phyloP scores from a whole-genome alignment of 2,797 vertebrate species.

The Pterois miles region DNA sequence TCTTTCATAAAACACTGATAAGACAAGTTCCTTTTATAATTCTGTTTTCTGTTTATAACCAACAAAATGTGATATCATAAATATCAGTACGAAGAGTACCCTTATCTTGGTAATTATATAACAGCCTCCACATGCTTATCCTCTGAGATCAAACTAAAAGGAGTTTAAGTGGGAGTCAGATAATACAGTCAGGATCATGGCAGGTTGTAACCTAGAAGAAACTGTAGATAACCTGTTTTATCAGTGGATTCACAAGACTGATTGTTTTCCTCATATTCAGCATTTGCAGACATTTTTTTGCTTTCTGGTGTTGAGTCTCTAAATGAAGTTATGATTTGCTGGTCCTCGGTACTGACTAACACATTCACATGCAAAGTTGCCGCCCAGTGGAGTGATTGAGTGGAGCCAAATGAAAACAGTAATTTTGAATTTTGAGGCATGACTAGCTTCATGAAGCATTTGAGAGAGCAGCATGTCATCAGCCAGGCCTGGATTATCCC shows the following conservation, averaged over 20 bases:
- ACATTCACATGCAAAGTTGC: constrained; percentile 40
- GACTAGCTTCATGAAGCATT: constrained; percentile 64
- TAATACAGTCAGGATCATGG: background rate
- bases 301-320: constrained; percentile 18
- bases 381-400: constrained; percentile 23
- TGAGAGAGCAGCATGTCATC: constrained; percentile 71
- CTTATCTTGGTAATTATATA: constrained; percentile 33
- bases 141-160: constrained; percentile 18
- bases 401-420: constrained; percentile 66
- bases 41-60: background rate
- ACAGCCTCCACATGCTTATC: constrained; percentile 5
- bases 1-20: background rate
- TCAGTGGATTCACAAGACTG: constrained; percentile 11
- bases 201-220: background rate
- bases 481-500: constrained; percentile 73
- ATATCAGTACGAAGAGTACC: background rate
- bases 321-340: constrained; percentile 18
- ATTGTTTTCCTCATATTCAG: constrained; percentile 16
- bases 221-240: constrained; percentile 29
- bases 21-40: background rate
- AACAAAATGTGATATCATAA: background rate
- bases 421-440: constrained; percentile 71
- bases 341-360: constrained; percentile 31
- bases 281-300: constrained; percentile 6
- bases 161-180: constrained; percentile 2